phyloP scores from a whole-genome alignment of 2,888 invertebrate genomes.

The Heliconius charithonia region DNA sequence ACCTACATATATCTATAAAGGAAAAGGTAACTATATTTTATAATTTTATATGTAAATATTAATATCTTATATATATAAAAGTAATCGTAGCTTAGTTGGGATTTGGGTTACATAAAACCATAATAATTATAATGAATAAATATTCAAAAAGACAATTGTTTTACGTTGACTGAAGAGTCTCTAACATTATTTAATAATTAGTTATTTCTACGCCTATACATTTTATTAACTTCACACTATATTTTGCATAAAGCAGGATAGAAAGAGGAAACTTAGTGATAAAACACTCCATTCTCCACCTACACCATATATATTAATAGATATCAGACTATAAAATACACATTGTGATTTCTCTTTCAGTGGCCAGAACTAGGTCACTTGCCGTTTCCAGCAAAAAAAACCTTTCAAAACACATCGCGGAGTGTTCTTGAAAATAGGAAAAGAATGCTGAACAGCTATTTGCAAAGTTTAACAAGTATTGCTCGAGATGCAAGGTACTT shows the following conservation, averaged over 20 bases:
- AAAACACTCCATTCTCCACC: background rate
- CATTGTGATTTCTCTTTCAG: constrained; percentile 70
- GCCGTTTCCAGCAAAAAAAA: constrained; percentile 95
- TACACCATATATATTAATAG: background rate
- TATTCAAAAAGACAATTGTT: background rate
- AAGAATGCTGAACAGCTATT: constrained; percentile 90
- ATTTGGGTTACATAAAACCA: too few relatives aligned
- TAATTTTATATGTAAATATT: too few relatives aligned
- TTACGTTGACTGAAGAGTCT: background rate
- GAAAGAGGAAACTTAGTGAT: too few relatives aligned
- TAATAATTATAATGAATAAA: background rate
- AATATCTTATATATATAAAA: too few relatives aligned
- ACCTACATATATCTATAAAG: constrained; percentile 91
- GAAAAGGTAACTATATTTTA: constrained; percentile 79
- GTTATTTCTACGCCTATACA: too few relatives aligned
- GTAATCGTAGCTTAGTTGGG: too few relatives aligned
- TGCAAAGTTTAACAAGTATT: constrained; percentile 85
- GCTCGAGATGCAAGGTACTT: constrained; percentile 72
- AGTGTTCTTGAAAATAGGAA: constrained; percentile 93
- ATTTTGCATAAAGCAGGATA: background rate
- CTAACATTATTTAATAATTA: too few relatives aligned
- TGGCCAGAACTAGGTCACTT: constrained; percentile 91
- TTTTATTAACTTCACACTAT: too few relatives aligned
- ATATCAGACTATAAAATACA: background rate
- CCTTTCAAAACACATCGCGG: constrained; percentile 95